Evolutionary conservation across 2,888 invertebrate genomes (phyloP).

Genomic region (Anticlea derivata): DNA sequence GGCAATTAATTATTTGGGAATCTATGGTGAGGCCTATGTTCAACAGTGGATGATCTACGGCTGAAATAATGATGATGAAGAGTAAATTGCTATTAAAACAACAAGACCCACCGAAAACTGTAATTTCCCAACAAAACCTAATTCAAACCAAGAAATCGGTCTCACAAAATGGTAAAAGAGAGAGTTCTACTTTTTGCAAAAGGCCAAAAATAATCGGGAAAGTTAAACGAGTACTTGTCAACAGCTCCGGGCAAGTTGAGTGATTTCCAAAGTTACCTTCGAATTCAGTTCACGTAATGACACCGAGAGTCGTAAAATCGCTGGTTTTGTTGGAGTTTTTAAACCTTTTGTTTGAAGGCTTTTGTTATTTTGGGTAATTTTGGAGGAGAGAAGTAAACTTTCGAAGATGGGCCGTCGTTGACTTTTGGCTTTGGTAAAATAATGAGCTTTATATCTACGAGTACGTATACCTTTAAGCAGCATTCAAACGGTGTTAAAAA

Average conservation of each 20-base stretch:
- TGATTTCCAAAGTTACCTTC: constrained; percentile 49
- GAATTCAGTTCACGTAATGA: constrained; percentile 39
- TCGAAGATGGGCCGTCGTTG: constrained; percentile 1
- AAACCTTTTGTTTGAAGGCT: constrained; percentile 29
- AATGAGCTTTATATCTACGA: neutral
- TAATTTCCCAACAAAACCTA: neutral
- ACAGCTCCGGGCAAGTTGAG: constrained; percentile 54
- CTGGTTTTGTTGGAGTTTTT: constrained; percentile 29
- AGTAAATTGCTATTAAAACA: too few species aligned
- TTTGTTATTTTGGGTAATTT: constrained; percentile 23
- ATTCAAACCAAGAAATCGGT: constrained; percentile 5
- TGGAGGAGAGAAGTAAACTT: constrained; percentile 10
- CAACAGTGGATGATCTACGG: too few species aligned
- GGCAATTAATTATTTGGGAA: too few species aligned
- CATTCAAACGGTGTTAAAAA: too few species aligned
- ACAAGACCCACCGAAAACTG: neutral
- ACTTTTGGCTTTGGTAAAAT: constrained; percentile 4
- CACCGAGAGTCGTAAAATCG: constrained; percentile 41
- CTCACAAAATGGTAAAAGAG: constrained; percentile 6
- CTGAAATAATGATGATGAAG: too few species aligned
- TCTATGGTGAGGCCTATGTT: too few species aligned
- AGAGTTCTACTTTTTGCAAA: constrained; percentile 13
- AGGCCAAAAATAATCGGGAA: constrained; percentile 51
- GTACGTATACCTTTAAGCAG: too few species aligned
- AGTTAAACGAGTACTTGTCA: constrained; percentile 67